Evolutionary conservation across 2,113 vertebrate genomes (phyloP).

Genomic region (Amphiprion ocellaris): DNA sequence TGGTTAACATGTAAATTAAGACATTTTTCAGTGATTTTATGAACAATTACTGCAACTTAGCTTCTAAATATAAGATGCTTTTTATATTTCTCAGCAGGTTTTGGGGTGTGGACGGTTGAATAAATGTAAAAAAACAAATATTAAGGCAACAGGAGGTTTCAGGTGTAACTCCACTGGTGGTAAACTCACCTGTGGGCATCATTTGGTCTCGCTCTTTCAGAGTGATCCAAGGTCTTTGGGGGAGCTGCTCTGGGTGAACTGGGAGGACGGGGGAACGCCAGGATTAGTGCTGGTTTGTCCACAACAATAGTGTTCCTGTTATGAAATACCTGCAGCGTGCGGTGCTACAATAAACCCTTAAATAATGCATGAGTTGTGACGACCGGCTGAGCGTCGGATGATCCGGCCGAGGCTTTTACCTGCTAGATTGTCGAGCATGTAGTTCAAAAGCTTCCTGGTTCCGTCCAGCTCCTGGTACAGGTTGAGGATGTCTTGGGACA

Average conservation of each 20-base stretch:
- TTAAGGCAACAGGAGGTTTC: not conserved
- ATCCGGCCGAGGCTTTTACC: conserved; percentile 44
- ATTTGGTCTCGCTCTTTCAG: conserved; percentile 97
- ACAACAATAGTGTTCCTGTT: not conserved
- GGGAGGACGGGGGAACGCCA: not conserved
- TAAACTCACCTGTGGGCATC: conserved; percentile 89
- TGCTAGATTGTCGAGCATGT: conserved; percentile 99
- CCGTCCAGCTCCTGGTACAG: conserved; percentile 98
- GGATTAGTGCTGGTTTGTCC: not conserved
- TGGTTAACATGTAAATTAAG: too few species aligned
- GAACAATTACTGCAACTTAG: too few species aligned
- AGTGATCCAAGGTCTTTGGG: conserved; percentile 98
- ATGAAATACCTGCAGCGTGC: not conserved
- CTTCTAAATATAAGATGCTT: too few species aligned
- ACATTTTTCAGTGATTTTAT: too few species aligned
- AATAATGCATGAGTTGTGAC: conserved; percentile 25
- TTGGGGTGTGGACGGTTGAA: too few species aligned
- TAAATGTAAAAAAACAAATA: too few species aligned
- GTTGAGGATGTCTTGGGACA: conserved; percentile 99
- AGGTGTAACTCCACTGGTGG: not conserved
- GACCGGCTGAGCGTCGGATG: not conserved
- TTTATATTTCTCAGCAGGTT: too few species aligned
- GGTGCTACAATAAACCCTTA: conserved; percentile 10
- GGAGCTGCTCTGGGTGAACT: conserved; percentile 99
- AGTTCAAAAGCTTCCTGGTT: conserved; percentile 98